Percentiles rank a stretch among this genome's conserved stretches.
Evolutionary conservation across 2,888 invertebrate genomes (phyloP).

Genomic region (Stictocephala bisonia): DNA sequence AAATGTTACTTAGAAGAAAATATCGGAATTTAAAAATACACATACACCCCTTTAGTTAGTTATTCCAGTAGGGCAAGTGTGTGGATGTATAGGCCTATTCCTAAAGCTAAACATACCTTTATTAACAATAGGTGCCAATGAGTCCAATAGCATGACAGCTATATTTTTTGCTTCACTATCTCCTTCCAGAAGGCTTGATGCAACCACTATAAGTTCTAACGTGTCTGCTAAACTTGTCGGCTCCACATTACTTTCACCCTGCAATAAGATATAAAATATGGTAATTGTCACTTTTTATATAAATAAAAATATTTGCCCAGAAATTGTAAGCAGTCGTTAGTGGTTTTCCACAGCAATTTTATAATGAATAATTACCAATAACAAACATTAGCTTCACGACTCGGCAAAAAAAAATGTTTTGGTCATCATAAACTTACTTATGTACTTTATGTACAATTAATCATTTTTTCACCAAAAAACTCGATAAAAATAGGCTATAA

Average conservation of each 20-base stretch:
- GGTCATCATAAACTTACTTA: too few species aligned
- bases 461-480: too few species aligned
- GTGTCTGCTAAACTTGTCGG: constrained; percentile 11
- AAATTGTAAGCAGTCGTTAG: neutral
- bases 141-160: constrained; percentile 11
- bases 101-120: neutral
- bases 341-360: neutral
- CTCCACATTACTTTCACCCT: constrained; percentile 28
- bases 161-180: neutral
- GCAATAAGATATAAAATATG: neutral
- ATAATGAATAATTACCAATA: too few species aligned
- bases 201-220: constrained; percentile 25
- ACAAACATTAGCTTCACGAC: too few species aligned
- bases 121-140: constrained; percentile 19
- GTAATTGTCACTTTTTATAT: neutral
- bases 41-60: too few species aligned
- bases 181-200: constrained; percentile 8
- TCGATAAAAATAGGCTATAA: too few species aligned
- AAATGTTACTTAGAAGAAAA: too few species aligned
- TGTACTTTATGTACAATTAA: too few species aligned
- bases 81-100: too few species aligned
- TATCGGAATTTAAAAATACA: too few species aligned
- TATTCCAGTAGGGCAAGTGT: too few species aligned
- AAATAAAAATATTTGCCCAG: neutral
- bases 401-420: too few species aligned